A percentile compares a stretch with the other conserved stretches of the same genome.
Conservation (phyloP, 2,888 invertebrate genomes). For the Noctua janthe region DNA sequence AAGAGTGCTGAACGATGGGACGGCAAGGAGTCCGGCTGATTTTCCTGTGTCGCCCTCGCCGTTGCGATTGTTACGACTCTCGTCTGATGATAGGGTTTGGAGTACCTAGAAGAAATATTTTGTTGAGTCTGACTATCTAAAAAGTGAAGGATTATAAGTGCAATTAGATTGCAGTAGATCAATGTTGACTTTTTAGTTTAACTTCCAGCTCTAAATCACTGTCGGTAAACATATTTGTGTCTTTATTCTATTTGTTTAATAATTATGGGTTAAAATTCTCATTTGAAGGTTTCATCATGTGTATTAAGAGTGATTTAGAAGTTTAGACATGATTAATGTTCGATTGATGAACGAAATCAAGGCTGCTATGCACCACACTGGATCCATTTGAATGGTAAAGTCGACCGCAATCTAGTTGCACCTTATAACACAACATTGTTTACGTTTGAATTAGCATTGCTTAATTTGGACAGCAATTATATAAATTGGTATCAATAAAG, state of each 20-base stretch:
- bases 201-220: neutral
- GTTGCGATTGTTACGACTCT: slow-evolving; percentile 91
- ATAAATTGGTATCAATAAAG: neutral
- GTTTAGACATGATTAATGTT: too few relatives aligned
- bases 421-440: neutral
- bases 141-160: neutral
- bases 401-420: neutral
- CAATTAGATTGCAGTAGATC: neutral
- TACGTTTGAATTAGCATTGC: neutral
- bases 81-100: slow-evolving; percentile 95
- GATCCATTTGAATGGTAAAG: neutral
- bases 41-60: slow-evolving; percentile 90
- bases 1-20: slow-evolving; percentile 97
- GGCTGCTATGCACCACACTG: neutral
- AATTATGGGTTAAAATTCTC: too few relatives aligned
- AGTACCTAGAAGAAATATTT: slow-evolving; percentile 87
- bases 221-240: neutral
- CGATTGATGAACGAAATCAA: too few relatives aligned
- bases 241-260: too few relatives aligned
- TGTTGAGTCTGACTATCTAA: neutral
- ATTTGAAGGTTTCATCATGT: too few relatives aligned
- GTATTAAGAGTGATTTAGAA: too few relatives aligned
- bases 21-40: slow-evolving; percentile 93
- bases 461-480: neutral
- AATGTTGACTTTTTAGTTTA: neutral